These are phyloP conservation scores for Cinclus mexicanus DNA, from an alignment of 2,113 vertebrate species.

Conservation along the genomic window DNA sequence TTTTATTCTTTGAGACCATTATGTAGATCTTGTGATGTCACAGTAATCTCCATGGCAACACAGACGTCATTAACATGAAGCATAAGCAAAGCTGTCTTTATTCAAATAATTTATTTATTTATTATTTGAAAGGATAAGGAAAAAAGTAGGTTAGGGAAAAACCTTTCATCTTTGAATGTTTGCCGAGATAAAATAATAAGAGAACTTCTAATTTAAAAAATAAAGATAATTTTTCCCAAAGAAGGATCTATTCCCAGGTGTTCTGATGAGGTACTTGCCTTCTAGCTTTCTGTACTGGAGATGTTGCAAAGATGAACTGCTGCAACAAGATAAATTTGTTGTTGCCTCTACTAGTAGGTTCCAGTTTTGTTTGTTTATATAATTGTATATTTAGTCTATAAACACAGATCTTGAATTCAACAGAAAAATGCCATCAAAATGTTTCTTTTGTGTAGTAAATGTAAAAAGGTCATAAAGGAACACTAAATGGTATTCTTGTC, in stretches of 20 bases:
- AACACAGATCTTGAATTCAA: background rate
- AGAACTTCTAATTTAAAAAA: background rate
- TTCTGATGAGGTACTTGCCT: background rate
- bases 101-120: background rate
- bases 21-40: slow-evolving; percentile 29
- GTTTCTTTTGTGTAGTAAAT: background rate
- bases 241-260: background rate
- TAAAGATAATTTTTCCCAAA: background rate
- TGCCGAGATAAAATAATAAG: rapidly evolving
- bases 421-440: background rate
- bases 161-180: background rate
- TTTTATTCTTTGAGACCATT: slow-evolving; percentile 26
- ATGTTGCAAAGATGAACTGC: background rate
- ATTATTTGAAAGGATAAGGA: background rate
- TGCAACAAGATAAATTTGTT: slow-evolving; percentile 20
- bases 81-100: background rate
- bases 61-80: background rate
- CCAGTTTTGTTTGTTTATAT: background rate
- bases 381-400: background rate
- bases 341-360: background rate
- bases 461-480: background rate
- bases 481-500: background rate
- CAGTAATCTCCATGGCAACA: background rate
- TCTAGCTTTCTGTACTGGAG: background rate
- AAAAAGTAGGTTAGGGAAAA: background rate